Evolutionary conservation across 1,140 invertebrate species (phyloP), one percentile per base, ranked within the genome.

Genomic region (Musca vetustissima): DNA sequence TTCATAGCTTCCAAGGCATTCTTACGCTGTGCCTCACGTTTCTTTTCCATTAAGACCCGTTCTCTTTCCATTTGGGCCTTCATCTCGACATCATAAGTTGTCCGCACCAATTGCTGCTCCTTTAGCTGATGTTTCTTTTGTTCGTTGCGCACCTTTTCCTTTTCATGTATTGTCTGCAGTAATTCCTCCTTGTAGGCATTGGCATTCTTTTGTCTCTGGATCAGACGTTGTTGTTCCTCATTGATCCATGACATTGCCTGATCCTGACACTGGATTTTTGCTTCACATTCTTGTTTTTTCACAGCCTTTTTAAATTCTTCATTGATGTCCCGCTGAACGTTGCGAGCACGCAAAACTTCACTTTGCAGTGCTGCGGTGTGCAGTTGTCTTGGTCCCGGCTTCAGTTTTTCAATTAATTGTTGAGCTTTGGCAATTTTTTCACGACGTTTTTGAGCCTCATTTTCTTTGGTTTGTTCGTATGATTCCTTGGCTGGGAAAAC

Each of bases 1-100:
- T 52, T 73, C 69, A 82, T 59, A 0, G 80, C 76, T n/a, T 78
- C 80, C 14, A 77, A 32, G 0, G 78, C 80, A 24, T 76, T 75
- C 24, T 73, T 72, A 4, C 74, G 71, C 0, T 74, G 55, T 28
- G 72, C 72, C 1, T 69, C 71, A 15, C 69, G 48, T 71, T 72
- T 75, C 24, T 69, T 19, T 6, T 67, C 67, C 64, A 67, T 65
- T 9, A 68, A 57, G 0, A 59, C 66, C 7, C 71, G 64, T 21
- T 79, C 74, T 52, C 75, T 77, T 0, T 73, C 69, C 28, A 73
- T 70, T 47, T 73, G 72, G 3, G 66, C 61, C 25, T 71, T 68
- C 0, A 73, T 55, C 15, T 73, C 72, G 3, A 49, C 50, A 43
- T 73, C 70, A 55, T 53, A 50, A 9, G 49, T 36, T 25, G 66